phyloP scores from a whole-genome alignment of 2,888 invertebrate genomes.

The Meiosimyza decipiens region DNA sequence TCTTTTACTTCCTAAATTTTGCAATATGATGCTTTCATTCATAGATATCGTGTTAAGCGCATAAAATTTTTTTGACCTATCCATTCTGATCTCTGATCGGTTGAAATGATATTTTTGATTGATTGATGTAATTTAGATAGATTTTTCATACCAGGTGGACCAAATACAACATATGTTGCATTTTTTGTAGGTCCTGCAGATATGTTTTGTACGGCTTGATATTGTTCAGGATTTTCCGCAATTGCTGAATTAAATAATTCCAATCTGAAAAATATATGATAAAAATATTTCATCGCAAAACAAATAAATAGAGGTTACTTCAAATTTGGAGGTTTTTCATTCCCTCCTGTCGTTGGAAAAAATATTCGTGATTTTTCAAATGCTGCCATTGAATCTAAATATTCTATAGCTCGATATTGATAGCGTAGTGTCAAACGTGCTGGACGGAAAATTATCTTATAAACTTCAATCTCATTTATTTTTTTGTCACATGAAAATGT shows the following conservation, averaged over 20 bases:
- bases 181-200: slow-evolving; percentile 72
- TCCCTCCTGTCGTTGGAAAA: neutral
- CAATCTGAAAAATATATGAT: slow-evolving; percentile 42
- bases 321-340: neutral
- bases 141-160: slow-evolving; percentile 83
- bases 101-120: too few relatives aligned
- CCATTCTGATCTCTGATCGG: too few relatives aligned
- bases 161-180: slow-evolving; percentile 86
- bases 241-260: slow-evolving; percentile 62
- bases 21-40: too few relatives aligned
- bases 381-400: neutral
- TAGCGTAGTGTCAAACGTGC: slow-evolving; percentile 23
- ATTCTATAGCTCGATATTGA: slow-evolving; percentile 20
- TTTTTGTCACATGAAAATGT: neutral
- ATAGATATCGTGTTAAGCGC: too few relatives aligned
- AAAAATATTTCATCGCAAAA: neutral
- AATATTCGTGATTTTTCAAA: neutral
- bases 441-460: slow-evolving; percentile 24
- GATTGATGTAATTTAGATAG: too few relatives aligned
- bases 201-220: slow-evolving; percentile 76
- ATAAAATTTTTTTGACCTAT: too few relatives aligned
- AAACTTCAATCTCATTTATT: neutral
- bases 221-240: slow-evolving; percentile 72
- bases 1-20: too few relatives aligned
- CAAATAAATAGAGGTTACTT: neutral